Evolutionary conservation across 2,797 vertebrate genomes (phyloP).

Genomic region (Capromys pilorides): DNA sequence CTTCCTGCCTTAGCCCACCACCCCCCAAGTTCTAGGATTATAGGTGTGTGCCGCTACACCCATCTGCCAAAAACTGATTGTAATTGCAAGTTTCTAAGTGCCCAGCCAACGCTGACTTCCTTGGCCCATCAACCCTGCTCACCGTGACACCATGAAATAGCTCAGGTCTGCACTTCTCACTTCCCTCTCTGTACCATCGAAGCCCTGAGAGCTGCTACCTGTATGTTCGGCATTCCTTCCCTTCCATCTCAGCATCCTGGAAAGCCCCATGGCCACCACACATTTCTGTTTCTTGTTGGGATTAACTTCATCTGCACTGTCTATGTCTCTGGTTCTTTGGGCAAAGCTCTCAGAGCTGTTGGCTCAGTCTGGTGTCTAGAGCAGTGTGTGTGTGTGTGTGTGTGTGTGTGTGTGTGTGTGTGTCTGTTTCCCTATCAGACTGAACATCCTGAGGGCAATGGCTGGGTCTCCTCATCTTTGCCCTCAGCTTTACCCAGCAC

Average conservation of each 20-base stretch:
- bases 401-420: not conserved
- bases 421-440: constrained; percentile 68
- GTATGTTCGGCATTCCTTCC: not conserved
- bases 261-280: fast-evolving
- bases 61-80: not conserved
- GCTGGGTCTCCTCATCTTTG: constrained; percentile 73
- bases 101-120: not conserved
- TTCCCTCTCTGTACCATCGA: not conserved
- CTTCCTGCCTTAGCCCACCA: not conserved
- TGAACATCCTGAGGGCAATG: constrained; percentile 65
- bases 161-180: not conserved
- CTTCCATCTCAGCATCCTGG: not conserved
- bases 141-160: not conserved
- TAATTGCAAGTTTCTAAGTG: not conserved
- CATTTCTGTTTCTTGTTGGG: not conserved
- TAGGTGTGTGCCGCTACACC: not conserved
- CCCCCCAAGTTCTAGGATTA: not conserved
- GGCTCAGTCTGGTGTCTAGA: not conserved
- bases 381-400: not conserved
- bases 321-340: not conserved
- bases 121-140: not conserved
- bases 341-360: not conserved
- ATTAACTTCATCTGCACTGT: not conserved
- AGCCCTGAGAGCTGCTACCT: not conserved
- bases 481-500: constrained; percentile 75